Evolutionary conservation across 2,888 invertebrate genomes (phyloP), one percentile per base, ranked within the genome.

Genomic region (Drosophila nr. perissopoda): DNA sequence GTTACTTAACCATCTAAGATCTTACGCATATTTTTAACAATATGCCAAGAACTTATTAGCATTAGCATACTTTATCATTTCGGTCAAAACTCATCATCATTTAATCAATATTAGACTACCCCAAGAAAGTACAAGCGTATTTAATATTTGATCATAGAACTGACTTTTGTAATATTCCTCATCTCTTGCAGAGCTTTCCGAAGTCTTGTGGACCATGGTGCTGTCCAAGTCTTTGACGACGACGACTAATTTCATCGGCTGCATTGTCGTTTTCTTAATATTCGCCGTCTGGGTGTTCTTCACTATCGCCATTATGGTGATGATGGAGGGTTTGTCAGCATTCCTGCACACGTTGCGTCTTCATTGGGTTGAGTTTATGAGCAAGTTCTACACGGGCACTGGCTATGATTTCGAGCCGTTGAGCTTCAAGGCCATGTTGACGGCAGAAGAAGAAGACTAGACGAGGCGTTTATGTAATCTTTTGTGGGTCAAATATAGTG

Each of bases 271-370:
- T 53, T 98, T 96, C 94, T 93, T 96, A 33, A 95, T 98, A 56
- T 99, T 99, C 94, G 96, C 96, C 76, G 95, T 96, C 91, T 99
- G 99, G 98, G 96, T 97, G 64, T 94, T 96, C 63, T 95, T 99
- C 79, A 99, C 99, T 1, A 94, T 99, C 57, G 97, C 97, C 87
- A 99, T 99, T 93, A 95, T 99, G 81, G 97, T 99, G 76, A 95
- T 99, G 92, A 99, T 99, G 99, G 99, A 99, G 94, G 99, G 99
- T 1, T 95, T 99, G n/a, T 99, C 99, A 18, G 99, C 99, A 52
- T 99, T 99, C 95, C 94, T 99, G 83, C 99, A 99, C 93, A 99
- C 99, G 0, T 95, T 99, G 88, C 98, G 99, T 95, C 95, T 99
- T 90, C 99, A 99, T 94, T 99, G 99, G 97, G 98, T 98, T 90